Conservation (phyloP, 2,113 vertebrate species). For the Urocynchramus pylzowi region DNA sequence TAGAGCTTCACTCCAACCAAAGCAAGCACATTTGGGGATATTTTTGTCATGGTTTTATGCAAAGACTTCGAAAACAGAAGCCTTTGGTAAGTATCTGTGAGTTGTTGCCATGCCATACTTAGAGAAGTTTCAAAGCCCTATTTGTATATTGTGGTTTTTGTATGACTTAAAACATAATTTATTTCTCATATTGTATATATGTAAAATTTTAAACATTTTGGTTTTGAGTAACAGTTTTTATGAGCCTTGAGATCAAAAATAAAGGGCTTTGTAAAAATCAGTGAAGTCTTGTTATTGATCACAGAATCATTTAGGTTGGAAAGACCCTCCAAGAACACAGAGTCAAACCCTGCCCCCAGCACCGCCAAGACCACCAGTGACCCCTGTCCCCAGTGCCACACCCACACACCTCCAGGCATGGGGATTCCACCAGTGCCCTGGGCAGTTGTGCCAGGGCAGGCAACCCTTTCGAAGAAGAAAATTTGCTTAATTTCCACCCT, state of each 20-base stretch:
- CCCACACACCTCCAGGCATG: accelerated
- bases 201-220: conserved; percentile 37
- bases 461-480: too few species aligned
- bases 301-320: background rate
- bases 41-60: background rate
- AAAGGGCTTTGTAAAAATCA: conserved; percentile 30
- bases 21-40: conserved; percentile 15
- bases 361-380: background rate
- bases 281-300: background rate
- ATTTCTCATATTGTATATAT: conserved; percentile 75
- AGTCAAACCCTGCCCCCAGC: background rate
- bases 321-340: background rate
- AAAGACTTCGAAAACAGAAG: conserved; percentile 1
- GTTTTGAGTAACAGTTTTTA: conserved; percentile 39
- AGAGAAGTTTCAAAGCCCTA: conserved; percentile 43
- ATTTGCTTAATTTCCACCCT: background rate
- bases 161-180: conserved; percentile 70
- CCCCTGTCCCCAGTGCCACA: background rate
- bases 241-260: conserved; percentile 47
- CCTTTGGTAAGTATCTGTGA: conserved; percentile 2
- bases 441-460: background rate
- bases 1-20: conserved; percentile 47
- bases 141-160: conserved; percentile 75
- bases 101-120: conserved; percentile 28
- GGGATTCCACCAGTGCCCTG: too few species aligned